These are phyloP conservation scores for Oryzias melastigma DNA, from an alignment of 2,113 vertebrate species.

Conservation along the genomic window DNA sequence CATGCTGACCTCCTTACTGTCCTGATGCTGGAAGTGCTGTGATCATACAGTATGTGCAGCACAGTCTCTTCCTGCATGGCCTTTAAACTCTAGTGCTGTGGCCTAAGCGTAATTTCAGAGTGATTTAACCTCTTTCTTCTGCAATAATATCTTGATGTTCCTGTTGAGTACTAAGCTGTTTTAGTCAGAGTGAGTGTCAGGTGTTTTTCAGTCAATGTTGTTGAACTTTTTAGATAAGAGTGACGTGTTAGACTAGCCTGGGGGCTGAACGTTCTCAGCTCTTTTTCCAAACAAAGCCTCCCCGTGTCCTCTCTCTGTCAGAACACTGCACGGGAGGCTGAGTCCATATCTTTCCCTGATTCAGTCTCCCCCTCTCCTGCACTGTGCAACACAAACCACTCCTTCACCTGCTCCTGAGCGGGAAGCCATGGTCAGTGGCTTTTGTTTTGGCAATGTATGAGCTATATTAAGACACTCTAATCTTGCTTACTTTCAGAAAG, in stretches of 20 bases:
- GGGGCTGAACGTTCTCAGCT: slow-evolving; percentile 50
- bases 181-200: slow-evolving; percentile 27
- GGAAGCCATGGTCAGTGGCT: slow-evolving; percentile 68
- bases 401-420: slow-evolving; percentile 57
- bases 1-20: slow-evolving; percentile 66
- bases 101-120: slow-evolving; percentile 8
- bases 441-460: slow-evolving; percentile 57
- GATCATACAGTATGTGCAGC: slow-evolving; percentile 29
- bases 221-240: slow-evolving; percentile 54
- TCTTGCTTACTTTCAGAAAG: slow-evolving; percentile 42
- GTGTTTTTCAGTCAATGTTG: slow-evolving; percentile 36
- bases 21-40: slow-evolving; percentile 57
- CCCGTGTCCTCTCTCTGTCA: slow-evolving; percentile 34
- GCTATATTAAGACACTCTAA: slow-evolving; percentile 63
- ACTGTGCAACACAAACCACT: slow-evolving; percentile 36
- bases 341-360: slow-evolving; percentile 26
- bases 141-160: slow-evolving; percentile 5
- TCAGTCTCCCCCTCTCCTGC: slow-evolving; percentile 26
- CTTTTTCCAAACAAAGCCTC: slow-evolving; percentile 58
- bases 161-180: slow-evolving; percentile 1
- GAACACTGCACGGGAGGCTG: slow-evolving; percentile 24
- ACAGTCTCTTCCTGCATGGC: slow-evolving; percentile 29
- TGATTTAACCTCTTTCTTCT: slow-evolving; percentile 6
- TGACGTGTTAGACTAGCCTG: slow-evolving; percentile 41
- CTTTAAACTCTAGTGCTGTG: slow-evolving; percentile 2